Evolutionary conservation across 1,140 invertebrate genomes (phyloP), one percentile per base, ranked within the genome.

Genomic region (Lamellibrachia luymesi): DNA sequence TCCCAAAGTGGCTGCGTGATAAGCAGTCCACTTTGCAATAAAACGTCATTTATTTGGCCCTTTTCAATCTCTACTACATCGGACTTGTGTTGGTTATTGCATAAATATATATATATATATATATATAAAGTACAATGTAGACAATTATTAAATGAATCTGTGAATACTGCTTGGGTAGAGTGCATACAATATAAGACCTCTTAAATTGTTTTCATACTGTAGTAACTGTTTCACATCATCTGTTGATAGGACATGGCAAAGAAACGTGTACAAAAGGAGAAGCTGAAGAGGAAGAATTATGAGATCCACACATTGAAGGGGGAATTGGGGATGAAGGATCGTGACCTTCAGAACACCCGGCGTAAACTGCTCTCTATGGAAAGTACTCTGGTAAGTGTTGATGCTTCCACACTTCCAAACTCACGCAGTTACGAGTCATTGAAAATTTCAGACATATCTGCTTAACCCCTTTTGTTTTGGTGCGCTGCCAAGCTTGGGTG

Each of bases 301-400:
- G 95, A 96, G 94, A 96, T 96, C 25, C 95, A 94, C 91, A 95
- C 95, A n/a, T 93, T 96, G 64, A 96, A 96, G 94, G 93, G 94
- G 51, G 95, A 96, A 93, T 92, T 96, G 50, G 94, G 94, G 89
- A 94, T 94, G 10, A 95, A 95, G 92, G 96, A 96, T 91, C 92
- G 94, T 56, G 92, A 95, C 91, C 93, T 96, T 51, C 92, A 27
- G 64, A 80, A 80, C 64, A 80, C 64, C 64, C 64, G 64, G 2
- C 64, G 64, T 80, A 80, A 80, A 22, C 7, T 80, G 64, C 64
- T 80, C 64, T 80, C 64, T 17, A 80, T 80, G 64, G 64, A 80
- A 80, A 22, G 64, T 17, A 22, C 64, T 80, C 64, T 80, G 64
- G 64, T 80, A 2, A 80, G 64, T 80, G 64, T 80, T 22, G 64